Evolutionary conservation across 2,888 invertebrate genomes (phyloP), one percentile per base, ranked within the genome.

Genomic region (Ctena decussata): DNA sequence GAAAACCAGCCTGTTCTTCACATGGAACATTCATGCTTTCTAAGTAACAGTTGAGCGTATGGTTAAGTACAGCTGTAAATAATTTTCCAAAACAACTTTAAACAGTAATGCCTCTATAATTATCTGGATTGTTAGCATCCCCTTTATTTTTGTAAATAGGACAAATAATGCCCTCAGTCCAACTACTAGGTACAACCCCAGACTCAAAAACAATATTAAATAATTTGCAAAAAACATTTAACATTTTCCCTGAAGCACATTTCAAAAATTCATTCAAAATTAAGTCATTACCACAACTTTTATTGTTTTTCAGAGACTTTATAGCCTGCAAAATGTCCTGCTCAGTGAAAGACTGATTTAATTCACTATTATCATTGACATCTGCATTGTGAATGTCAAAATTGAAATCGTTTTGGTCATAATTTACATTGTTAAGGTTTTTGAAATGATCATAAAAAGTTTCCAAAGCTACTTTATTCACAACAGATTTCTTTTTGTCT

Each of bases 61-160:
- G 1, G 35, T 65, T 65, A 2, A 35, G 24, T 35, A 35, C 35
- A 35, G 65, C 18, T 3, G 32, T 35, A 35, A 65, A 35, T 30
- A 53, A 24, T n/a, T n/a, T n/a, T n/a, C n/a, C n/a, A 30, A 65
- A 65, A 65, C 65, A 65, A 35, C 65, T 65, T 32, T 35, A 21
- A 65, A 65, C 21, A 35, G 65, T 65, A n/a, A 65, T 65, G 6
- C 65, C 65, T 35, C 65, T 65, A 30, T 35, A 65, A 21, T 65
- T 65, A 21, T 65, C 65, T 65, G 35, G 65, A 65, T 35, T 35
- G 35, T 65, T 65, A 15, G 1, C 21, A 35, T 65, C 65, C 24
- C 65, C 65, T 35, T 65, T 65, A 30, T 60, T 60, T 35, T 65
- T 65, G 11, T 65, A 65, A 65, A 65, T 65, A 32, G 65, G 65